Percentiles rank a stretch among this genome's conserved stretches.
Conservation (phyloP, 2,888 invertebrate genomes). For the Brenthis daphne region DNA sequence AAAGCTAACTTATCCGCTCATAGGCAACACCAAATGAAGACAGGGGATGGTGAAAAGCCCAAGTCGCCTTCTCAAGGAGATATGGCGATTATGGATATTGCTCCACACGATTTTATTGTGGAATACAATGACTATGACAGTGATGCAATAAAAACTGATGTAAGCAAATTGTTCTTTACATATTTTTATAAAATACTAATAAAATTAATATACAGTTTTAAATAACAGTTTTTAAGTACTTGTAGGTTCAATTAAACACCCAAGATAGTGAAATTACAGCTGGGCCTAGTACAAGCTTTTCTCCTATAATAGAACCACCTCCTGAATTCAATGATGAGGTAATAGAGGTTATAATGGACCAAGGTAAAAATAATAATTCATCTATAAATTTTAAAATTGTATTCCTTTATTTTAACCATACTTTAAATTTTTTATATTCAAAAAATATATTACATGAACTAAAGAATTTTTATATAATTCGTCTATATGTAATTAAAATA, state of each 20-base stretch:
- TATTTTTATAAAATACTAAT: neutral
- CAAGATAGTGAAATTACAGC: neutral
- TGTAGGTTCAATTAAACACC: neutral
- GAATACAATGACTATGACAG: conserved; percentile 18
- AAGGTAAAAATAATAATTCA: conserved; percentile 5
- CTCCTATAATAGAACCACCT: neutral
- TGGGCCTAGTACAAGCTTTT: neutral
- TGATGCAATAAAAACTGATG: conserved; percentile 12
- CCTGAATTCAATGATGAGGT: neutral
- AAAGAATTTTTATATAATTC: neutral
- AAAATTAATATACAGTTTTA: conserved; percentile 8
- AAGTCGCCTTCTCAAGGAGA: conserved; percentile 21
- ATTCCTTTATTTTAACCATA: neutral
- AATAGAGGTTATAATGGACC: neutral
- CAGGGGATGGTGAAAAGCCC: conserved; percentile 11
- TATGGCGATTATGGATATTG: conserved; percentile 15
- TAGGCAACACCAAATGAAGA: no score
- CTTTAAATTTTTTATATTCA: neutral
- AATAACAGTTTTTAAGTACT: neutral
- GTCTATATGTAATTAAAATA: conserved; percentile 1
- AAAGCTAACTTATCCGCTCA: no score
- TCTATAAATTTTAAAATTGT: neutral
- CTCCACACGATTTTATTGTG: conserved; percentile 18
- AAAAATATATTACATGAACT: neutral
- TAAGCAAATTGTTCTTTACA: neutral